Percentiles rank a stretch among this genome's conserved stretches.
Conservation (phyloP, 2,113 vertebrate genomes). For the Cavia porcellus region DNA sequence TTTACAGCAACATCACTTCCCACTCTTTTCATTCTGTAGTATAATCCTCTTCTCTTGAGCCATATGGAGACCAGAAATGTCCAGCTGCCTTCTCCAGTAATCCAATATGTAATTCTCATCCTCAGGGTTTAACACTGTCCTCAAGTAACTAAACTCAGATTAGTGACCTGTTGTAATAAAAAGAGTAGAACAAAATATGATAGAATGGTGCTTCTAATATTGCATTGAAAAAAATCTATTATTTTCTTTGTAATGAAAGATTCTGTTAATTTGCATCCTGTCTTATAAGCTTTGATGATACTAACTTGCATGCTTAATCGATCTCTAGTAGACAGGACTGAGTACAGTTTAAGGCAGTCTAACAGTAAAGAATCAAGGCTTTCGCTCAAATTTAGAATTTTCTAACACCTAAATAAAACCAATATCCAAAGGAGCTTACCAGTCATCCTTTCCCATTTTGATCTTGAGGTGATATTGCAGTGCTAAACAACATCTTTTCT, state of each 20-base stretch:
- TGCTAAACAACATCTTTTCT: neutral
- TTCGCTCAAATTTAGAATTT: neutral
- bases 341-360: neutral
- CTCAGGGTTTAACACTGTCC: neutral
- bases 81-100: neutral
- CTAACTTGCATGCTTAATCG: neutral
- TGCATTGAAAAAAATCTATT: neutral
- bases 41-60: neutral
- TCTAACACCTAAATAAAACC: neutral
- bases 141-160: neutral
- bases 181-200: neutral
- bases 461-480: neutral
- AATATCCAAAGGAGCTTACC: neutral
- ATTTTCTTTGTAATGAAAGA: neutral
- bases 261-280: neutral
- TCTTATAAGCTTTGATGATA: neutral
- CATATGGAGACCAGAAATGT: neutral
- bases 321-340: neutral
- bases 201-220: neutral
- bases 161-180: neutral
- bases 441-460: neutral
- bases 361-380: neutral
- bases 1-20: neutral
- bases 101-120: neutral
- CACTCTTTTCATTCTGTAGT: neutral